These are phyloP conservation scores for Phoebastria nigripes DNA, from an alignment of 2,797 vertebrate genomes.

Conservation along the genomic window DNA sequence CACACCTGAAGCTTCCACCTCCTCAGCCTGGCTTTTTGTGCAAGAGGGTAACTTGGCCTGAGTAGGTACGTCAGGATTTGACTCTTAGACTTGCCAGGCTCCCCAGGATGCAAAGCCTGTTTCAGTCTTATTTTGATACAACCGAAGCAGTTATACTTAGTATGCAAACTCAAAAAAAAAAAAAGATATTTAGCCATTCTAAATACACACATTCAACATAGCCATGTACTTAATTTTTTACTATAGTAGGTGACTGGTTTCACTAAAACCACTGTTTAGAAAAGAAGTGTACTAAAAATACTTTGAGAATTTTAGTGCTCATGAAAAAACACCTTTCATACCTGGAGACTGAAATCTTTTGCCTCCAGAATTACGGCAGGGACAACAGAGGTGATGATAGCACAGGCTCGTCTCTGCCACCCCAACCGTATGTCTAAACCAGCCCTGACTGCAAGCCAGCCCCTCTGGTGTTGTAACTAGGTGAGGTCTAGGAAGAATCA, in stretches of 20 bases:
- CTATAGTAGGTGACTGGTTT: neutral
- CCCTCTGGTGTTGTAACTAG: neutral
- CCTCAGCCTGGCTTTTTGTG: neutral
- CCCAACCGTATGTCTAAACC: neutral
- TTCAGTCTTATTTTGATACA: neutral
- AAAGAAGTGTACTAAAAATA: neutral
- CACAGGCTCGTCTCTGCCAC: neutral
- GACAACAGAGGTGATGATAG: neutral
- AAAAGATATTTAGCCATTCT: neutral
- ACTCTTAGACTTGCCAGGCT: neutral
- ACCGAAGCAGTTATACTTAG: neutral
- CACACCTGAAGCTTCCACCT: neutral
- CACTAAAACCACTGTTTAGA: neutral
- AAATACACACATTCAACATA: neutral
- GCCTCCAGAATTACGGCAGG: neutral
- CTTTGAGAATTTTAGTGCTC: neutral
- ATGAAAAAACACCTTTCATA: neutral
- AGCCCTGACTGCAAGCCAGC: neutral
- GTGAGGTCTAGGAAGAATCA: neutral
- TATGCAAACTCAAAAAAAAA: neutral
- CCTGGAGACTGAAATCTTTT: neutral
- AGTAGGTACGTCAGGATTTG: neutral
- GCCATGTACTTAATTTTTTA: neutral
- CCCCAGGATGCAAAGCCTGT: neutral
- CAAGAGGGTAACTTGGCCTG: neutral